Evolutionary conservation across 2,113 vertebrate genomes (phyloP).

Genomic region (Cololabis saira): DNA sequence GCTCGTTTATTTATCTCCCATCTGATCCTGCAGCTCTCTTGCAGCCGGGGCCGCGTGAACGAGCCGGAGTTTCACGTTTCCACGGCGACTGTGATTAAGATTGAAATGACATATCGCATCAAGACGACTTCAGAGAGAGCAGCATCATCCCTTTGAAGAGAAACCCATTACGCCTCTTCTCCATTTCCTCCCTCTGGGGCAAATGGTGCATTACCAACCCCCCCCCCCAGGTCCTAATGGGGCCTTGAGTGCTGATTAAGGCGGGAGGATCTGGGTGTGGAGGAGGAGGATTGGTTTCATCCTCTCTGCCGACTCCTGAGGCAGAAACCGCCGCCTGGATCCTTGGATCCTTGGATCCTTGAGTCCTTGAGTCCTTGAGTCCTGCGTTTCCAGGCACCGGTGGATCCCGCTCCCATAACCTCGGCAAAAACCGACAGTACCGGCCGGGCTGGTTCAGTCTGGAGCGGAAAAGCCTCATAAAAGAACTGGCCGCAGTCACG

Average conservation of each 20-base stretch:
- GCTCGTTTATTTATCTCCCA: too few species aligned
- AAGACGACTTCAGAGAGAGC: slow-evolving; percentile 11
- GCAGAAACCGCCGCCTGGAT: neutral
- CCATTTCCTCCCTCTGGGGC: slow-evolving; percentile 68
- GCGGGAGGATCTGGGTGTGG: slow-evolving; percentile 29
- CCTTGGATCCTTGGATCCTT: too few species aligned
- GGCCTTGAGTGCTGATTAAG: slow-evolving; percentile 69
- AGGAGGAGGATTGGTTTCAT: slow-evolving; percentile 27
- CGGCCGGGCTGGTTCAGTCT: slow-evolving; percentile 59
- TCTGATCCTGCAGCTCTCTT: too few species aligned
- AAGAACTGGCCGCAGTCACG: neutral
- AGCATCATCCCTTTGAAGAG: slow-evolving; percentile 38
- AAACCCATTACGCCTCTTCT: slow-evolving; percentile 58
- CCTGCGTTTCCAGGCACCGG: neutral
- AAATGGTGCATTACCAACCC: slow-evolving; percentile 74
- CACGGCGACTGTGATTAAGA: slow-evolving; percentile 26
- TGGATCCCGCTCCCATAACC: slow-evolving; percentile 3
- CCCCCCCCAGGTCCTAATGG: slow-evolving; percentile 60
- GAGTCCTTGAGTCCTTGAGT: too few species aligned
- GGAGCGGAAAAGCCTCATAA: neutral
- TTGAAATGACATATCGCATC: slow-evolving; percentile 16
- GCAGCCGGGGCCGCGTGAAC: too few species aligned
- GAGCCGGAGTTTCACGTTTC: too few species aligned
- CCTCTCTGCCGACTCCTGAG: neutral
- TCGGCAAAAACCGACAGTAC: slow-evolving; percentile 32